A percentile compares a stretch with the other conserved stretches of the same genome.
Conservation (phyloP, 1,140 invertebrate species). For the Schlechtendalia chinensis region DNA sequence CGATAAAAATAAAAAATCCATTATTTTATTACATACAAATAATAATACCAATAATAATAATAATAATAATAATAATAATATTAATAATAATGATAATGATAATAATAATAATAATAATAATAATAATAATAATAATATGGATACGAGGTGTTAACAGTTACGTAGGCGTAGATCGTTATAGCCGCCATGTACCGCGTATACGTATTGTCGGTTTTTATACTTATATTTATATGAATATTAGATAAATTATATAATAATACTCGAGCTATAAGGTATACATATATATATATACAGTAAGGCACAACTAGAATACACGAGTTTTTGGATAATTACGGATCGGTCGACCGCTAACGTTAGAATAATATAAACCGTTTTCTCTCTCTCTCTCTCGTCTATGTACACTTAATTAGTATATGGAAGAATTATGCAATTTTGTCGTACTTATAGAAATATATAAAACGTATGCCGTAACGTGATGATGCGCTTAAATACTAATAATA, state of each 20-base stretch:
- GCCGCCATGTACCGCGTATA: too few relatives aligned
- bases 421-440: conserved; percentile 32
- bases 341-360: not conserved
- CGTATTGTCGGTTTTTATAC: not conserved
- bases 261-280: too few relatives aligned
- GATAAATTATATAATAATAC: not conserved
- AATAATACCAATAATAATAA: too few relatives aligned
- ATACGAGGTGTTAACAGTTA: not conserved
- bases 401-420: conserved; percentile 15
- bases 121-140: not conserved
- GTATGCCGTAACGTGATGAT: too few relatives aligned
- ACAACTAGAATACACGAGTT: conserved; percentile 15
- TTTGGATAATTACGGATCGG: not conserved
- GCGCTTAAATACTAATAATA: too few relatives aligned
- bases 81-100: too few relatives aligned
- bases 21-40: conserved; percentile 3
- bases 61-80: too few relatives aligned
- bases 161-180: too few relatives aligned
- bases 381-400: not conserved
- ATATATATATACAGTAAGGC: conserved; percentile 22
- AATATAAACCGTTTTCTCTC: not conserved
- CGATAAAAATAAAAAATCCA: conserved; percentile 7
- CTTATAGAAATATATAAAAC: too few relatives aligned
- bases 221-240: not conserved
- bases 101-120: too few relatives aligned